Conservation (phyloP, 2,113 vertebrate genomes). For the Neogobius melanostomus region DNA sequence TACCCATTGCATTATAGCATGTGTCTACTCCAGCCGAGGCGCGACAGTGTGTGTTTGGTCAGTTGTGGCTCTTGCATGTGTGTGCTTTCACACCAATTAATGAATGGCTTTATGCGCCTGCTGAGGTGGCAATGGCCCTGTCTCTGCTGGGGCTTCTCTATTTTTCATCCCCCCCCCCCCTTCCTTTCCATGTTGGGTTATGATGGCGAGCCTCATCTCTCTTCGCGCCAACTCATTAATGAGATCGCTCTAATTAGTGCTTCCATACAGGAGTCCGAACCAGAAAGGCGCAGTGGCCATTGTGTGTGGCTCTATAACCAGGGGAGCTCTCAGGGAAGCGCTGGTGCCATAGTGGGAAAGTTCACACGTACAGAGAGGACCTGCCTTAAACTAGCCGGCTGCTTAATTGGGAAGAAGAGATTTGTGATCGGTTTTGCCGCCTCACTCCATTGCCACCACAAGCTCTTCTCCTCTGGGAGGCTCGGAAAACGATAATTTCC, state of each 20-base stretch:
- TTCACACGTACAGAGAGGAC: conserved; percentile 49
- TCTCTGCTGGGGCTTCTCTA: conserved; percentile 47
- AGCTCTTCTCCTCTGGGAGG: conserved; percentile 38
- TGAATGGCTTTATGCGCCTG: conserved; percentile 69
- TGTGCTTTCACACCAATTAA: conserved; percentile 78
- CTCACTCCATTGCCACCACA: conserved; percentile 21
- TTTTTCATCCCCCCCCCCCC: not conserved
- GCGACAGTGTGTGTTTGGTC: conserved; percentile 46
- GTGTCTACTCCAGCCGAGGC: conserved; percentile 46
- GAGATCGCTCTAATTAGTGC: conserved; percentile 67
- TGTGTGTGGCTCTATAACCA: conserved; percentile 55
- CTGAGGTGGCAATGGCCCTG: conserved; percentile 70
- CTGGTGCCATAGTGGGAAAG: conserved; percentile 40
- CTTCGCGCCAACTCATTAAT: conserved; percentile 58
- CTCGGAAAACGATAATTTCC: conserved; percentile 62
- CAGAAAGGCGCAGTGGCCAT: conserved; percentile 42
- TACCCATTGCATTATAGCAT: conserved; percentile 55
- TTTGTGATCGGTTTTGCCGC: conserved; percentile 32
- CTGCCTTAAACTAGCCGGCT: conserved; percentile 37
- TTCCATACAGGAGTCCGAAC: conserved; percentile 32
- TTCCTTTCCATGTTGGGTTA: conserved; percentile 31
- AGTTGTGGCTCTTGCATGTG: conserved; percentile 41
- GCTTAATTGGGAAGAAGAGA: conserved; percentile 38
- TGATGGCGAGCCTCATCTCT: conserved; percentile 39
- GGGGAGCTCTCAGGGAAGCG: conserved; percentile 33